Base-by-base conservation (phyloP, 2,888 invertebrate genomes). In the Dysmachus trigonus region DNA sequence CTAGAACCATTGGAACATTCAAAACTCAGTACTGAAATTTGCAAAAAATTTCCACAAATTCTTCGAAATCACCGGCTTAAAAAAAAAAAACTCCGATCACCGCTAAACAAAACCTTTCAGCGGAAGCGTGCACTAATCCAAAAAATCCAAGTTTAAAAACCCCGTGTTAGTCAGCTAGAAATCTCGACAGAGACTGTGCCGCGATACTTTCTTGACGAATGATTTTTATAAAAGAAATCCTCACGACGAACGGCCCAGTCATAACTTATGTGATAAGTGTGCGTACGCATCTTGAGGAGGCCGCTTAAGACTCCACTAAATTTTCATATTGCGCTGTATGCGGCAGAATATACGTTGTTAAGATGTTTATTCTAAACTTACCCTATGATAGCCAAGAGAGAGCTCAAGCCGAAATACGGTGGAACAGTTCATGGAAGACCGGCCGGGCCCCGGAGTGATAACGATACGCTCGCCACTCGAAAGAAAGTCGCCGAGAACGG, bases 251-350 rank as follows among this genome's bases (percentile, higher is more conserved):
- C 30, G 79, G n/a, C 47, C 51, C n/a, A 47, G 79, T 51, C 79
- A 79, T 51, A 79, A 79, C 51, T 79, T 47, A 47, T 30, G 47
- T 31, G 79, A 79, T 79, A 79, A 79, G 79, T 79, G 79, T 79
- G 79, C 79, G 79, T 79, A 51, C 38, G 79, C 79, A 15, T 22
- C 79, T 79, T 79, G 51, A 38, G 47, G 38, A 76, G 76, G 18
- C 33, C 38, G 79, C 41, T 27, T 47, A 47, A 79, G 30, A 79
- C 51, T 79, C 31, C 41, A 47, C 18, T 15, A 79, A 51, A 18
- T 22, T 62, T 62, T 41, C 51, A 47, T 51, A 27, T 47, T 47
- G 51, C 4, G 38, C 30, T 18, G 41, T 51, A n/a, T 10, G 47
- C 51, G 79, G 79, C 13, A 30, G 10, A 47, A 79, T n/a, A n/a